phyloP scores from a whole-genome alignment of 2,113 vertebrate genomes.

The Columbina picui region DNA sequence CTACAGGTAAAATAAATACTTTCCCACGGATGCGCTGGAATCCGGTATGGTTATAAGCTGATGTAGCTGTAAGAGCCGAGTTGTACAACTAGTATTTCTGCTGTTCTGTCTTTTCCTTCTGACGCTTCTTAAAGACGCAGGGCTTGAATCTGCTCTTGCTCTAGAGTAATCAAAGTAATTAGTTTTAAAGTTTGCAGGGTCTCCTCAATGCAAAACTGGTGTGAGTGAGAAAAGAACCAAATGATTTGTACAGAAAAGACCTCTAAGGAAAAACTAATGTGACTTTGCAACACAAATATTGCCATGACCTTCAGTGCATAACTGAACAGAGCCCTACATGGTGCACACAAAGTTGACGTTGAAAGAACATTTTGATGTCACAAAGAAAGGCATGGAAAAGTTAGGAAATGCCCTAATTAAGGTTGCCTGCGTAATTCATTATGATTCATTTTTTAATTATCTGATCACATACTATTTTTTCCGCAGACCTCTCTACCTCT shows the following conservation, averaged over 20 bases:
- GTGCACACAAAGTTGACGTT: neutral
- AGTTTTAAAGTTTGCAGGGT: neutral
- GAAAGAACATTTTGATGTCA: neutral
- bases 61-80: constrained; percentile 53
- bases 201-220: neutral
- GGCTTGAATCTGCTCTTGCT: neutral
- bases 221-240: neutral
- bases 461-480: constrained; percentile 47
- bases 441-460: constrained; percentile 60
- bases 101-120: constrained; percentile 49
- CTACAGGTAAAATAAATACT: constrained; percentile 78
- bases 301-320: neutral
- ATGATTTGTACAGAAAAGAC: neutral
- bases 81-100: constrained; percentile 73
- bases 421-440: constrained; percentile 36
- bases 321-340: neutral
- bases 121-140: constrained; percentile 57
- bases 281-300: neutral
- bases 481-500: constrained; percentile 4
- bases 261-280: neutral
- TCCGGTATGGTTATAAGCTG: constrained; percentile 45
- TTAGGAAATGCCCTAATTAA: constrained; percentile 52
- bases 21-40: constrained; percentile 76
- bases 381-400: neutral
- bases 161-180: neutral